These are phyloP conservation scores for Agonopterix subpropinquella DNA, from an alignment of 2,888 invertebrate genomes.

Conservation along the genomic window DNA sequence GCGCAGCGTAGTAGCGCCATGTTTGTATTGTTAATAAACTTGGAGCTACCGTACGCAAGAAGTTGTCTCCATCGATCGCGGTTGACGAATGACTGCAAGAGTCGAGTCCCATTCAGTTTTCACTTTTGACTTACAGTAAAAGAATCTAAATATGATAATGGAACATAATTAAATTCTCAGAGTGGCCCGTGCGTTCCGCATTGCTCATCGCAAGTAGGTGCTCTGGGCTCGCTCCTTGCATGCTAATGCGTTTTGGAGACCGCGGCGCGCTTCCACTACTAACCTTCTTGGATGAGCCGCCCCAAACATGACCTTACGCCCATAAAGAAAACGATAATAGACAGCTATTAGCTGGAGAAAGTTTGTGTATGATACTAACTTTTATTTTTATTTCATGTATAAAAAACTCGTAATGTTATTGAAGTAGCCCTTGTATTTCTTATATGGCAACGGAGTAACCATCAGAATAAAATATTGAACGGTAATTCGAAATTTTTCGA, in stretches of 20 bases:
- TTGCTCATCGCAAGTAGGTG: slow-evolving; percentile 71
- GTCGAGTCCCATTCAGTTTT: slow-evolving; percentile 63
- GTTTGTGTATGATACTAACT: slow-evolving; percentile 17
- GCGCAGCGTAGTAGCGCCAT: slow-evolving; percentile 44
- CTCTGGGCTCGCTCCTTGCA: slow-evolving; percentile 43
- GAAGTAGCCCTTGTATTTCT: no score
- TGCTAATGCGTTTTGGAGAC: slow-evolving; percentile 50
- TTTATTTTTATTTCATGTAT: no score
- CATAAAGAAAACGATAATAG: slow-evolving; percentile 56
- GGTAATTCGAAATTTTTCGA: no score
- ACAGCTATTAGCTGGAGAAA: slow-evolving; percentile 56
- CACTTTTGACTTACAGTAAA: slow-evolving; percentile 75
- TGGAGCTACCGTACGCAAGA: slow-evolving; percentile 43
- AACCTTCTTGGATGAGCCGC: slow-evolving; percentile 52
- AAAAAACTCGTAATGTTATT: no score
- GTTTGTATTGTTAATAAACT: slow-evolving; percentile 27
- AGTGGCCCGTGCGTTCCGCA: slow-evolving; percentile 69
- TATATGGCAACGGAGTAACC: no score
- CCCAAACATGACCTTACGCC: slow-evolving; percentile 54
- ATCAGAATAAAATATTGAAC: background rate
- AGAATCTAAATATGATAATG: slow-evolving; percentile 75
- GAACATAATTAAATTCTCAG: slow-evolving; percentile 73
- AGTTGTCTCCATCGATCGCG: slow-evolving; percentile 68
- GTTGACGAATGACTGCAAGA: slow-evolving; percentile 64
- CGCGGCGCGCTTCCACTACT: slow-evolving; percentile 26